Evolutionary conservation across 2,888 invertebrate genomes (phyloP).

Genomic region (Drosophila paramelanica): DNA sequence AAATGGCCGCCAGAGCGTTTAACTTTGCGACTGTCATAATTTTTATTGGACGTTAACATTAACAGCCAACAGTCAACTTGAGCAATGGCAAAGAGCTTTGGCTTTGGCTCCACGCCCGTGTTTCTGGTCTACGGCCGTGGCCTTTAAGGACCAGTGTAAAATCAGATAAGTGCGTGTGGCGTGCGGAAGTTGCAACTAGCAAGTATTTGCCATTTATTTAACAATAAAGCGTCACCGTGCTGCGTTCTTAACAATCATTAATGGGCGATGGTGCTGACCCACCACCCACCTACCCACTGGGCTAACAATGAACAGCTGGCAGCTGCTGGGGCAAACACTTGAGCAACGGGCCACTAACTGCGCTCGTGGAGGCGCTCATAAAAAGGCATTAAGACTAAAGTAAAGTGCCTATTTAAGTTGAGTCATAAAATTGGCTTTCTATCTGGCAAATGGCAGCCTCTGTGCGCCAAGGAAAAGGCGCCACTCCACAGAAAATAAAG

Average conservation of each 20-base stretch:
- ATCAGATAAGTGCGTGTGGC: slow-evolving; percentile 72
- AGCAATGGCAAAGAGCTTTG: slow-evolving; percentile 34
- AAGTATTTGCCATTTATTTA: slow-evolving; percentile 79
- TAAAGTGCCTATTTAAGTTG: slow-evolving; percentile 82
- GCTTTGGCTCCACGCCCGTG: neutral
- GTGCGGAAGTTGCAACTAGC: slow-evolving; percentile 49
- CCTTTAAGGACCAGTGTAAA: slow-evolving; percentile 64
- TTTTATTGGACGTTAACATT: slow-evolving; percentile 70
- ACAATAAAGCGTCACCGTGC: slow-evolving; percentile 68
- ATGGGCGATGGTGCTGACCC: slow-evolving; percentile 40
- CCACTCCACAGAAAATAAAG: neutral
- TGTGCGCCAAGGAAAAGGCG: slow-evolving; percentile 4
- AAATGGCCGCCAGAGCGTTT: slow-evolving; percentile 69
- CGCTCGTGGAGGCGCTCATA: slow-evolving; percentile 56
- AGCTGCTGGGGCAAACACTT: slow-evolving; percentile 1
- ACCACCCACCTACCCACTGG: neutral
- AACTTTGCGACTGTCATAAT: slow-evolving; percentile 79
- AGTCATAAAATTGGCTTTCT: slow-evolving; percentile 82
- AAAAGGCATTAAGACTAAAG: slow-evolving; percentile 80
- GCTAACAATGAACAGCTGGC: slow-evolving; percentile 37
- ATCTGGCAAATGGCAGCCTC: slow-evolving; percentile 61
- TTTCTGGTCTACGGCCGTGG: neutral
- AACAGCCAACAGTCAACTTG: slow-evolving; percentile 42
- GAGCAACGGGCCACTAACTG: slow-evolving; percentile 54
- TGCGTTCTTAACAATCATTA: slow-evolving; percentile 72